Evolutionary conservation across 2,888 invertebrate genomes (phyloP).

Genomic region (Drosophila tanythrix): DNA sequence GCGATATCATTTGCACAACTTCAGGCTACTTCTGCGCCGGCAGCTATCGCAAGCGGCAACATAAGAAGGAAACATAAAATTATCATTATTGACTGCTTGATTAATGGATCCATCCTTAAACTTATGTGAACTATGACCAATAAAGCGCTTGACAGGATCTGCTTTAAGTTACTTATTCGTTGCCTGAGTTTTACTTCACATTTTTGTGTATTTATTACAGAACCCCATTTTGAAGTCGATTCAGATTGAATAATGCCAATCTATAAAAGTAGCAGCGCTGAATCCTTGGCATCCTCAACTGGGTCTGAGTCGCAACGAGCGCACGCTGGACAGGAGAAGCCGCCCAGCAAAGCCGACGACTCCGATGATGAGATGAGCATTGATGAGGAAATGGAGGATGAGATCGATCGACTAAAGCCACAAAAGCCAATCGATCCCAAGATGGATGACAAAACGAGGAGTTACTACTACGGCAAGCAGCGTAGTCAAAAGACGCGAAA

Average conservation of each 20-base stretch:
- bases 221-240: background rate
- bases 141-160: background rate
- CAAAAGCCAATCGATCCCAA: background rate
- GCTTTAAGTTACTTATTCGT: too few species aligned
- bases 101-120: background rate
- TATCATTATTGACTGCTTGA: background rate
- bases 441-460: background rate
- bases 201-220: background rate
- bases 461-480: conserved; percentile 1
- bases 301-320: background rate
- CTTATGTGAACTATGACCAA: background rate
- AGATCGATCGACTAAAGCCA: background rate
- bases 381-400: background rate
- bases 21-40: background rate
- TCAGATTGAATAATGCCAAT: background rate
- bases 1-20: conserved; percentile 27
- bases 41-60: background rate
- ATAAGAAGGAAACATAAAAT: background rate
- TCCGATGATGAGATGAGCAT: background rate
- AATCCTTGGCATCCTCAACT: background rate
- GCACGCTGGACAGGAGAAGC: background rate
- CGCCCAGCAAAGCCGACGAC: too few species aligned
- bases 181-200: background rate
- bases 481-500: background rate
- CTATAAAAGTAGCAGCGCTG: background rate